Evolutionary conservation across 2,888 invertebrate genomes (phyloP).

Genomic region (Flexamia atlantica): DNA sequence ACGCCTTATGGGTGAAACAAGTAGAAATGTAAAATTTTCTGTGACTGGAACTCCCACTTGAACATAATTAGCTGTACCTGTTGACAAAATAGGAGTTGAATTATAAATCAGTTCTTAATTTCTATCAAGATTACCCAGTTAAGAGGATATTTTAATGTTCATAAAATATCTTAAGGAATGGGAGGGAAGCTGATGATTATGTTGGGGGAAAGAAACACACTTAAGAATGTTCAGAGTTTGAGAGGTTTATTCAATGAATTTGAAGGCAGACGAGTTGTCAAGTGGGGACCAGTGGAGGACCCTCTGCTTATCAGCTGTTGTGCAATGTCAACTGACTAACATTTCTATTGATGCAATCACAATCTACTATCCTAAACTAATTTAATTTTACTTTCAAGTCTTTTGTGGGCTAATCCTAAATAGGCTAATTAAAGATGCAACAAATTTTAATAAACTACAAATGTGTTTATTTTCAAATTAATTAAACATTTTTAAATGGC

Average conservation of each 20-base stretch:
- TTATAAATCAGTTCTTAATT: too few relatives aligned
- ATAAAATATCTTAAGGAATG: background rate
- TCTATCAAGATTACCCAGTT: background rate
- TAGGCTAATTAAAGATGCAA: too few relatives aligned
- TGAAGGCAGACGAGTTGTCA: slow-evolving; percentile 23
- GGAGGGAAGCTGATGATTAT: background rate
- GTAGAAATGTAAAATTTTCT: too few relatives aligned
- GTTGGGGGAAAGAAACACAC: background rate
- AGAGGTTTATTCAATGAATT: slow-evolving; percentile 41
- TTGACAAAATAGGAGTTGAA: too few relatives aligned
- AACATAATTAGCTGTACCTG: too few relatives aligned
- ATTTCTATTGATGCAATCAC: background rate
- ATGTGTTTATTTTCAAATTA: too few relatives aligned
- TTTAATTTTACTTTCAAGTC: background rate
- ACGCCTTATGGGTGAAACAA: too few relatives aligned
- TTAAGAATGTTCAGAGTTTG: background rate
- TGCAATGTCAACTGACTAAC: slow-evolving; percentile 10
- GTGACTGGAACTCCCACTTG: too few relatives aligned
- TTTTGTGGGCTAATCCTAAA: background rate
- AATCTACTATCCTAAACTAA: background rate
- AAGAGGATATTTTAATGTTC: background rate
- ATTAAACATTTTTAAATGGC: too few relatives aligned
- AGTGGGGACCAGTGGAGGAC: slow-evolving; percentile 30
- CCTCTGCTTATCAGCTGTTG: slow-evolving; percentile 41
- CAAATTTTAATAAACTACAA: too few relatives aligned